Percentiles rank a stretch among this genome's conserved stretches.
Conservation (phyloP, 2,888 invertebrate genomes). For the Drosophila kanekoi region DNA sequence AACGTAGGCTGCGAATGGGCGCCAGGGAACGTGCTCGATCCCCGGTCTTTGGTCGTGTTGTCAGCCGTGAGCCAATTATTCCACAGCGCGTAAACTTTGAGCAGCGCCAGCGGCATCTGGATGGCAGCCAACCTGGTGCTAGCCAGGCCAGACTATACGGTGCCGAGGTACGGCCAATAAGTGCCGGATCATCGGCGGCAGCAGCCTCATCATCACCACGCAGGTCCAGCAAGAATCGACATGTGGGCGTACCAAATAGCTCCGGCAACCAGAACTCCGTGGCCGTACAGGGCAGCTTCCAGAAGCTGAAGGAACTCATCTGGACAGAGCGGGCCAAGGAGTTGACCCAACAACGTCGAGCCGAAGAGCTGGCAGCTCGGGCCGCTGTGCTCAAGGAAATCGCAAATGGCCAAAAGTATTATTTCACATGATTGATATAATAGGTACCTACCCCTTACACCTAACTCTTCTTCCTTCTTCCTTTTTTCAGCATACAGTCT, state of each 20-base stretch:
- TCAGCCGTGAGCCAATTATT: constrained; percentile 88
- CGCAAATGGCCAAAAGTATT: constrained; percentile 87
- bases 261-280: constrained; percentile 64
- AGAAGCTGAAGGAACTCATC: constrained; percentile 92
- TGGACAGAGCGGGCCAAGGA: constrained; percentile 91
- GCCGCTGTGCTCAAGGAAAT: constrained; percentile 88
- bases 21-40: constrained; percentile 83
- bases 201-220: constrained; percentile 45
- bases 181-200: constrained; percentile 54
- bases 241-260: constrained; percentile 61
- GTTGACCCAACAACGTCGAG: constrained; percentile 90
- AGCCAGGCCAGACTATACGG: constrained; percentile 85
- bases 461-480: background rate
- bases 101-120: constrained; percentile 82
- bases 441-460: no score
- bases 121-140: constrained; percentile 81
- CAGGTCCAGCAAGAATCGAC: constrained; percentile 73
- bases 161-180: constrained; percentile 61
- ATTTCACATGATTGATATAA: background rate
- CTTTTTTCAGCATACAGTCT: constrained; percentile 50
- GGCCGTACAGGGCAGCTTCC: constrained; percentile 86
- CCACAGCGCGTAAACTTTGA: constrained; percentile 59
- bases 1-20: constrained; percentile 84
- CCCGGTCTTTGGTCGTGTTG: constrained; percentile 90
- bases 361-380: constrained; percentile 90